Conservation (phyloP, 2,888 invertebrate species). For the Chrysopilus asiliformis region DNA sequence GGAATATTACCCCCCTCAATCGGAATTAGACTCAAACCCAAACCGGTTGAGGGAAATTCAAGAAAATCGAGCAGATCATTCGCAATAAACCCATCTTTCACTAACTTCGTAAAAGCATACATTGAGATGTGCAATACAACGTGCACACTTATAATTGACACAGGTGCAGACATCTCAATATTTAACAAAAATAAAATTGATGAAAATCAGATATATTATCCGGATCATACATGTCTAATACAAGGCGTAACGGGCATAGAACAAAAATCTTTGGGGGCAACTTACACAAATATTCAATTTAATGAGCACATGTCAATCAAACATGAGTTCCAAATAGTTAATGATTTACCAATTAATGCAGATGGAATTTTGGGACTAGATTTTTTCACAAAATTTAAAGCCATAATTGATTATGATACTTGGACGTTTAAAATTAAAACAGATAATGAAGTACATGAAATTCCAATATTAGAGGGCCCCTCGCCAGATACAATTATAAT, state of each 20-base stretch:
- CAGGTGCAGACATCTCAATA: slow-evolving; percentile 4
- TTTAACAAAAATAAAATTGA: slow-evolving; percentile 2
- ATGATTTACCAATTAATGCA: slow-evolving; percentile 1
- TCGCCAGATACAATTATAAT: slow-evolving; percentile 1
- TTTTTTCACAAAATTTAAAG: slow-evolving; percentile 2
- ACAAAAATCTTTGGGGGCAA: background rate
- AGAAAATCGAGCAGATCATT: background rate
- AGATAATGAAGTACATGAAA: background rate
- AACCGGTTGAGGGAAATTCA: slow-evolving; percentile 1
- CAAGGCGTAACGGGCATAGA: slow-evolving; percentile 4
- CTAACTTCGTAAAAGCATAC: slow-evolving; percentile 3
- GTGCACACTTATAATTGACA: slow-evolving; percentile 5
- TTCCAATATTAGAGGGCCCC: background rate
- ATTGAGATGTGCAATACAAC: background rate
- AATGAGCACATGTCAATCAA: background rate
- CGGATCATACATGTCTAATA: slow-evolving; percentile 3
- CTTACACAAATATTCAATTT: background rate
- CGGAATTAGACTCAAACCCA: background rate
- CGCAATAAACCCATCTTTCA: background rate
- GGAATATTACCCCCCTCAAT: slow-evolving; percentile 2
- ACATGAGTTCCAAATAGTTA: slow-evolving; percentile 6
- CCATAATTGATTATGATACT: slow-evolving; percentile 4
- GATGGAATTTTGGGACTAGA: slow-evolving; percentile 4
- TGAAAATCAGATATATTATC: background rate
- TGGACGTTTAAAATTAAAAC: slow-evolving; percentile 2